Evolutionary conservation across 1,140 invertebrate genomes (phyloP).

Genomic region (Bemisia tabaci): DNA sequence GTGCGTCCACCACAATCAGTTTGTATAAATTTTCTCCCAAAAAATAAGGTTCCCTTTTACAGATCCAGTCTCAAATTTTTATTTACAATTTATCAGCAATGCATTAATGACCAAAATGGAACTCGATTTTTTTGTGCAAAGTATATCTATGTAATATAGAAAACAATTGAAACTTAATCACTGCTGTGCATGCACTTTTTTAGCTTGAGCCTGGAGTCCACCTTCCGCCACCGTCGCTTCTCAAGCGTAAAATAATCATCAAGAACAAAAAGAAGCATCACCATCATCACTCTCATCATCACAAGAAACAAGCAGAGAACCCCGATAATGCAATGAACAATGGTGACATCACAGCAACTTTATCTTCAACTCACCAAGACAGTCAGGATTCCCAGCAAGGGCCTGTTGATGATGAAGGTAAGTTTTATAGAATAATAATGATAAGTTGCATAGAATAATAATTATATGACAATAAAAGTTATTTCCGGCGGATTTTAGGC

Average conservation of each 20-base stretch:
- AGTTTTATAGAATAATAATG: constrained; percentile 15
- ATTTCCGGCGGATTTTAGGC: too few relatives aligned
- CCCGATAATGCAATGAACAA: constrained; percentile 35
- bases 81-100: neutral
- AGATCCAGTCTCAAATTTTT: too few relatives aligned
- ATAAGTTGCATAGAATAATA: neutral
- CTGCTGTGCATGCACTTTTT: too few relatives aligned
- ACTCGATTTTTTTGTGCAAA: neutral
- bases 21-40: too few relatives aligned
- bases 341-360: constrained; percentile 42
- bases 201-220: constrained; percentile 59
- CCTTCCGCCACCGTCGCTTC: constrained; percentile 69
- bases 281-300: constrained; percentile 39
- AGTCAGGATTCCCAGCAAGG: constrained; percentile 44
- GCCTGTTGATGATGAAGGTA: constrained; percentile 32
- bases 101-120: neutral
- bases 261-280: constrained; percentile 98
- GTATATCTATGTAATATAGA: too few relatives aligned
- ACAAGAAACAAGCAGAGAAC: constrained; percentile 29
- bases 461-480: too few relatives aligned
- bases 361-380: constrained; percentile 45
- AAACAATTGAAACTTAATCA: too few relatives aligned
- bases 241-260: constrained; percentile 89
- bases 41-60: too few relatives aligned
- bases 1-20: too few relatives aligned